Conservation (phyloP, 2,888 invertebrate species). For the Epinotia brunnichana region DNA sequence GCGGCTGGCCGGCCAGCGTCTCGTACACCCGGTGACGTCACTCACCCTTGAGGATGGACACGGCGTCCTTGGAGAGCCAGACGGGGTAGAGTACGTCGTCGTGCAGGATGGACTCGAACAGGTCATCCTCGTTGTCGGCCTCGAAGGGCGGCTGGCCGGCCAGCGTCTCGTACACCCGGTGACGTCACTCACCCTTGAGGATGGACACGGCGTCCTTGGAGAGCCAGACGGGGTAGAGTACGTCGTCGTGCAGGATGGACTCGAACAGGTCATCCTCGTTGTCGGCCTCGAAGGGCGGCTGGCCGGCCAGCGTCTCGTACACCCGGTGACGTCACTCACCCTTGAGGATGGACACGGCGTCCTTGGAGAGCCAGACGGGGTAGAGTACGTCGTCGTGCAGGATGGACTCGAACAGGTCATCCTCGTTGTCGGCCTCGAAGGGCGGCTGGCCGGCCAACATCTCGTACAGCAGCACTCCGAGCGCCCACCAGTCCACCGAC, state of each 20-base stretch:
- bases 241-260: conserved; percentile 98
- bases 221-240: conserved; percentile 98
- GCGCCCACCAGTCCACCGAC: conserved; percentile 98
- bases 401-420: conserved; percentile 99
- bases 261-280: conserved; percentile 99
- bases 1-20: no score
- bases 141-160: conserved; percentile 85
- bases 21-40: no score
- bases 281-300: conserved; percentile 99
- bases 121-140: conserved; percentile 90
- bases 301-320: conserved; percentile 92
- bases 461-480: conserved; percentile 99
- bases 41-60: no score
- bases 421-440: conserved; percentile 99
- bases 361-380: conserved; percentile 92
- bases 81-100: neutral
- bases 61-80: neutral
- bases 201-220: conserved; percentile 76
- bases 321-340: conserved; percentile 51
- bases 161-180: no score
- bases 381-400: conserved; percentile 99
- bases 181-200: conserved; percentile 64
- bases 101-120: conserved; percentile 87
- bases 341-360: conserved; percentile 76
- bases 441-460: conserved; percentile 99